Conservation (phyloP, 2,888 invertebrate species). For the Patella ulyssiponensis region DNA sequence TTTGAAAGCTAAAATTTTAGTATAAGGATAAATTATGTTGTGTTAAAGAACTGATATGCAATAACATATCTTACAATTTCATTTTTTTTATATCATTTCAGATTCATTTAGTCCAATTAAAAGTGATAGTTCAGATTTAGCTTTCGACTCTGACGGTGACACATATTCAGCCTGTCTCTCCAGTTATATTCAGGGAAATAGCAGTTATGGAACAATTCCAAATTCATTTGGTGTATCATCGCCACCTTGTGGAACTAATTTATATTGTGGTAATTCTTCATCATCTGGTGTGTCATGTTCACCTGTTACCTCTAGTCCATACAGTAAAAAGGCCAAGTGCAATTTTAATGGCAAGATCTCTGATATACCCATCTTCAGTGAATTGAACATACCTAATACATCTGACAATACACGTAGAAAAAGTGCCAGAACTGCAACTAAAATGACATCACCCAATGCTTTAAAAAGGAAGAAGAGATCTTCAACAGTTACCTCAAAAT, state of each 20-base stretch:
- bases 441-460: conserved; percentile 29
- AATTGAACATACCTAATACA: conserved; percentile 11
- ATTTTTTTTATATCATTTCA: conserved; percentile 13
- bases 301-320: conserved; percentile 15
- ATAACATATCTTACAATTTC: neutral
- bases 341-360: conserved; percentile 9
- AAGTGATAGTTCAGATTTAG: conserved; percentile 25
- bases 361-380: neutral
- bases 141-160: conserved; percentile 26
- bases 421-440: conserved; percentile 20
- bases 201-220: neutral
- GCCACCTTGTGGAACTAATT: neutral
- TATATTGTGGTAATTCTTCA: conserved; percentile 4
- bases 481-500: no score
- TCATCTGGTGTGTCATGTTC: conserved; percentile 38
- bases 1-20: no score
- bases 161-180: conserved; percentile 26
- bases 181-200: conserved; percentile 20
- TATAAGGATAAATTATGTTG: no score
- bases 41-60: no score
- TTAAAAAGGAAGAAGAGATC: conserved; percentile 24
- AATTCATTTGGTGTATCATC: neutral
- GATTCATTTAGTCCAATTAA: conserved; percentile 27
- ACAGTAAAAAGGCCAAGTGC: conserved; percentile 20
- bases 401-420: conserved; percentile 19